A percentile compares a stretch with the other conserved stretches of the same genome.
Conservation (phyloP, 2,113 vertebrate genomes). For the Phyllostomus discolor region DNA sequence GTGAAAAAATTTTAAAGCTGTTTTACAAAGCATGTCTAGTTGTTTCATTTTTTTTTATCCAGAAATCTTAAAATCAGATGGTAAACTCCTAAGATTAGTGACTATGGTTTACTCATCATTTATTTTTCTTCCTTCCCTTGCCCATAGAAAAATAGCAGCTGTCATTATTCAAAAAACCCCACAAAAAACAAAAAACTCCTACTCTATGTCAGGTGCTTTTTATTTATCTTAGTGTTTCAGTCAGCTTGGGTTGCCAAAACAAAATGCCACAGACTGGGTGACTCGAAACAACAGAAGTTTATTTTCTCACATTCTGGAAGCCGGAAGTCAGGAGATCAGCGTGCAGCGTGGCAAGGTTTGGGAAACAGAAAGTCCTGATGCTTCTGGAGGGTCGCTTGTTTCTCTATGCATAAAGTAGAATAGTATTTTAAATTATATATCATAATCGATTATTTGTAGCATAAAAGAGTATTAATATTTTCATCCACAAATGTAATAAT, state of each 20-base stretch:
- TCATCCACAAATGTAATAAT: not conserved
- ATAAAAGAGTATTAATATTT: not conserved
- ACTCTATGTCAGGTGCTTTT: not conserved
- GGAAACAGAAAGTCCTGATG: not conserved
- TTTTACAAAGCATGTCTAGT: not conserved
- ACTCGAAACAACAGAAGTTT: not conserved
- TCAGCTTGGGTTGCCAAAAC: not conserved
- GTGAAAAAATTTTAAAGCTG: not conserved
- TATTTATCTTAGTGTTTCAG: not conserved
- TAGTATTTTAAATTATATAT: not conserved
- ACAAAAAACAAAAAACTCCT: not conserved
- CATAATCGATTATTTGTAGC: not conserved
- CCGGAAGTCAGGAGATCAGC: not conserved
- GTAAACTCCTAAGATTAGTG: not conserved
- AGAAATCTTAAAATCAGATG: not conserved
- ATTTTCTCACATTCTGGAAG: not conserved
- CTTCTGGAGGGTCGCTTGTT: not conserved
- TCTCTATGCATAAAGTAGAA: not conserved
- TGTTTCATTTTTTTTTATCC: not conserved
- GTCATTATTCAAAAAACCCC: not conserved
- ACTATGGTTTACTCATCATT: not conserved
- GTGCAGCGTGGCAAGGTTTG: rapidly evolving
- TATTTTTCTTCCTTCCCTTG: not conserved
- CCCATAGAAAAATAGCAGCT: not conserved
- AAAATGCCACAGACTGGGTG: not conserved